Conservation (phyloP, 2,888 invertebrate genomes). For the Yponomeuta sedellus region DNA sequence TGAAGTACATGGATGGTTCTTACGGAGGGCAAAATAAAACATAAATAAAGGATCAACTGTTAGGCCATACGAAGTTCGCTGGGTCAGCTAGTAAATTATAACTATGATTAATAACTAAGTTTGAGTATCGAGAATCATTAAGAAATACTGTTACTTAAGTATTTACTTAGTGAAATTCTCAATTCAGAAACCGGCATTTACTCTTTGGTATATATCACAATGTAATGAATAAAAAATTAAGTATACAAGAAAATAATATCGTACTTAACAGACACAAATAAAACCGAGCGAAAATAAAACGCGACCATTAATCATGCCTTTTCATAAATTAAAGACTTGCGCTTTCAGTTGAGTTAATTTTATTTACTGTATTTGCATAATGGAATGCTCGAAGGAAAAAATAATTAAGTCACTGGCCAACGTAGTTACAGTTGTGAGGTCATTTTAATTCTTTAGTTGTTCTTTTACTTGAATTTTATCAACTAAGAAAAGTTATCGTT, state of each 20-base stretch:
- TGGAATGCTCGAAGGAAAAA: constrained; percentile 23
- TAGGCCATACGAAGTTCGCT: too few relatives aligned
- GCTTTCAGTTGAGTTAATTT: constrained; percentile 22
- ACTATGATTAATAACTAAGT: too few relatives aligned
- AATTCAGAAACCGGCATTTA: too few relatives aligned
- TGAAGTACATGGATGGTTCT: too few relatives aligned
- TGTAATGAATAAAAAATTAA: too few relatives aligned
- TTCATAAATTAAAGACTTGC: constrained; percentile 6
- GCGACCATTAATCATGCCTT: background rate
- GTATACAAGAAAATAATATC: background rate
- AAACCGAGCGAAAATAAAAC: background rate
- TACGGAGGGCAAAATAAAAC: too few relatives aligned
- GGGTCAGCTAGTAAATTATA: too few relatives aligned
- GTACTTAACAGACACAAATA: background rate
- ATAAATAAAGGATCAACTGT: too few relatives aligned
- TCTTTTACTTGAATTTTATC: background rate
- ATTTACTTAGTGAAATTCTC: too few relatives aligned
- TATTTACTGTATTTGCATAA: constrained; percentile 38
- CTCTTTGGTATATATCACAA: too few relatives aligned
- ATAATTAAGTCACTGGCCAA: constrained; percentile 12
- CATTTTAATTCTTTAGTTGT: constrained; percentile 1
- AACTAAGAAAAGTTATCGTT: background rate
- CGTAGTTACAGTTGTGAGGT: background rate
- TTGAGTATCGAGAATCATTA: too few relatives aligned
- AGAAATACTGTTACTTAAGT: too few relatives aligned